Percentiles rank a stretch among this genome's conserved stretches.
Conservation (phyloP, 2,113 vertebrate species). For the Cephalopholis sonnerati region DNA sequence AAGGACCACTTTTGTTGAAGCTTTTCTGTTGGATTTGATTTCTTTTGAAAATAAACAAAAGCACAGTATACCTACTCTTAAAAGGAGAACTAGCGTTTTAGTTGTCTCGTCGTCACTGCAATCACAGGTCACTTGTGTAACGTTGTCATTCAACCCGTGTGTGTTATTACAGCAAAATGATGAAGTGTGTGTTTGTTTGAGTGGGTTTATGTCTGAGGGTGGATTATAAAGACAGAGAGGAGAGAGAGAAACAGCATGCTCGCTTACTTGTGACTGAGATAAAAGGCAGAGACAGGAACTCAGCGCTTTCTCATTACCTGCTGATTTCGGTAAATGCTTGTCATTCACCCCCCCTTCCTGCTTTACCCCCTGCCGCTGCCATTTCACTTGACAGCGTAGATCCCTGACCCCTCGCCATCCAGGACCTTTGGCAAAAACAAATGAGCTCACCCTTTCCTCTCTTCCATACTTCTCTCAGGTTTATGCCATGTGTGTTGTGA, state of each 20-base stretch:
- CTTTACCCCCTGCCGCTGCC: constrained; percentile 15
- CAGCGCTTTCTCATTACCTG: constrained; percentile 57
- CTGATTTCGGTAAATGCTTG: constrained; percentile 40
- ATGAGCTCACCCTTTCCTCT: constrained; percentile 56
- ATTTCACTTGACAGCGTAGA: constrained; percentile 50
- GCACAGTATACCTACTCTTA: constrained; percentile 56
- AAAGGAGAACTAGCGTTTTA: constrained; percentile 48
- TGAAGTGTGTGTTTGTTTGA: constrained; percentile 51
- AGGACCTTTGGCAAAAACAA: constrained; percentile 62
- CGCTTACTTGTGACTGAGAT: constrained; percentile 17
- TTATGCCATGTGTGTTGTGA: constrained; percentile 18
- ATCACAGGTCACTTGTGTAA: constrained; percentile 52
- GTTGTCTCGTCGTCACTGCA: constrained; percentile 45
- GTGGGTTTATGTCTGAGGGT: constrained; percentile 39
- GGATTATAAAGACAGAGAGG: constrained; percentile 31
- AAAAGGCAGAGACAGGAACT: constrained; percentile 43
- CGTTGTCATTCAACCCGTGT: constrained; percentile 42
- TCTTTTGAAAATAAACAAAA: constrained; percentile 71
- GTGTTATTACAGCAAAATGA: constrained; percentile 51
- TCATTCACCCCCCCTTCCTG: constrained; percentile 9
- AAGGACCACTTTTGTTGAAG: constrained; percentile 35
- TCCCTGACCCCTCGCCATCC: constrained; percentile 47
- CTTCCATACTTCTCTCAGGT: constrained; percentile 13
- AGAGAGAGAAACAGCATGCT: not conserved
- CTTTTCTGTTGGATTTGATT: constrained; percentile 56